Base-by-base conservation (phyloP, 1,140 invertebrate genomes). In the Rhyzopertha dominica region DNA sequence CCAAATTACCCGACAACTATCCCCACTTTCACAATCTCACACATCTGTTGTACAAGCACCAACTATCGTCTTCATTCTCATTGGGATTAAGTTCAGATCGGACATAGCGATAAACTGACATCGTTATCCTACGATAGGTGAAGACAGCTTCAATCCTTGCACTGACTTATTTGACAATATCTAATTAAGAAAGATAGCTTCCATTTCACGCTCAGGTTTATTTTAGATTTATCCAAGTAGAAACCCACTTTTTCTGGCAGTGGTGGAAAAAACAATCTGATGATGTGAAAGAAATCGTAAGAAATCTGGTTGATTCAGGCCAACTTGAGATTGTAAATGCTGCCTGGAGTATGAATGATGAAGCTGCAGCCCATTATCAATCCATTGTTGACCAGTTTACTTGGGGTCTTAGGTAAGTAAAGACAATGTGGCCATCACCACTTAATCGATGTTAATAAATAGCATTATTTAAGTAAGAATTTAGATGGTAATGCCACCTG, bases 301-400 rank as follows among this genome's bases (percentile, higher is more conserved):
- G 62, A 44, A 29, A 55, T 10, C 58, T 77, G 5, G 65, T 53
- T 68, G 75, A 48, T 12, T 68, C 71, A 40, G 85, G 84, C 13
- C 77, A 79, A 29, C 65, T 93, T 7, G 85, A 90, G 67, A 86
- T 93, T 58, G 82, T 79, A 41, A 75, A 75, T 5, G 84, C 83
- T 0, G 76, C 75, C 3, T 86, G 82, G 81, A 78, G 75, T 47
- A 85, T 87, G 84, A 86, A 90, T 63, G 89, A 91, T 62, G 88
- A 92, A 62, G 87, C 87, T 0, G 70, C 79, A 0, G 74, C 80
- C 2, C 84, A 91, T 66, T 93, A 93, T 59, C 76, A 80, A 30
- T 82, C 82, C 24, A 84, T 88, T n/a, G 85, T 93, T 51, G 89
- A 94, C 62, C 85, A 91, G 63, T 85, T 86, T 66, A 75, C 77